These are phyloP conservation scores for Cynopterus brachyotis DNA, from an alignment of 2,113 vertebrate genomes.

Conservation along the genomic window DNA sequence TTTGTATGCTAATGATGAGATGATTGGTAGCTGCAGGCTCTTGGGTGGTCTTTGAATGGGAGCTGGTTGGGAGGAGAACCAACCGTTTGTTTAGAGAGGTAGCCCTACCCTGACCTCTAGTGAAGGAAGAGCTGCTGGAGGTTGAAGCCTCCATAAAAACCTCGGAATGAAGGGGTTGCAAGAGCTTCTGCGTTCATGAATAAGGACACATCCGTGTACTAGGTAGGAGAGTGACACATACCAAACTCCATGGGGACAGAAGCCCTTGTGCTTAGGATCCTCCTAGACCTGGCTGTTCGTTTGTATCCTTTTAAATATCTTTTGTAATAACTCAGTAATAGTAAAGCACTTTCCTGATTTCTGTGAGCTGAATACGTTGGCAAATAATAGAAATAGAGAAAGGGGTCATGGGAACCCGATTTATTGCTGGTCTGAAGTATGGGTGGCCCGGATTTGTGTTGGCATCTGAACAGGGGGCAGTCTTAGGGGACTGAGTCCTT, in stretches of 20 bases:
- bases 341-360: background rate
- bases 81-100: background rate
- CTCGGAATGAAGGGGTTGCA: background rate
- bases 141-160: background rate
- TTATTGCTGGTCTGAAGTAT: background rate
- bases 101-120: background rate
- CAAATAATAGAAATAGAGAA: background rate
- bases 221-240: background rate
- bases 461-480: background rate
- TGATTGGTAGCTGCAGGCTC: background rate
- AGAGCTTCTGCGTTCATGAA: background rate
- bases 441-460: background rate
- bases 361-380: background rate
- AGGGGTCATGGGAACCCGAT: background rate
- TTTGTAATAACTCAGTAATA: background rate
- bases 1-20: background rate
- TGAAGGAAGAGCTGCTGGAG: background rate
- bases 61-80: background rate
- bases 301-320: background rate
- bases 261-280: background rate
- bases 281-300: background rate
- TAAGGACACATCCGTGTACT: background rate
- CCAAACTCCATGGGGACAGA: background rate
- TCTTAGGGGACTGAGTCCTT: background rate
- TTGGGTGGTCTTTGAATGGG: background rate